These are phyloP conservation scores for Sarcophaga rosellei DNA, from an alignment of 2,888 invertebrate species.

Conservation along the genomic window DNA sequence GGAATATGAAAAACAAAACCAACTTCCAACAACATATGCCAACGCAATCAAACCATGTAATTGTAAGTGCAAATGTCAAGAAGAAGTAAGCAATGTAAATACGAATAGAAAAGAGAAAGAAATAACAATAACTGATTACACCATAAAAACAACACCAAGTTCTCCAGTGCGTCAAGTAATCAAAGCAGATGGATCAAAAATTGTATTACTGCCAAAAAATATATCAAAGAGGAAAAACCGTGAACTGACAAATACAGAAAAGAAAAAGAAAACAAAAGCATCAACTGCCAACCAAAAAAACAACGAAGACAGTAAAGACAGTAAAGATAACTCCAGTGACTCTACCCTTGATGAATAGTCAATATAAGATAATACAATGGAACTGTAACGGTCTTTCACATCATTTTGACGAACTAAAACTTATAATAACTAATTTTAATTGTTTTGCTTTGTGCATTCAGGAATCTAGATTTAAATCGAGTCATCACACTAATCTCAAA, in stretches of 20 bases:
- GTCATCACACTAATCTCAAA: slow-evolving; percentile 25
- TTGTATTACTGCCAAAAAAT: too few relatives aligned
- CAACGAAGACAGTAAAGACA: neutral
- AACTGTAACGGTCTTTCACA: neutral
- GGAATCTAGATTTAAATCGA: slow-evolving; percentile 51
- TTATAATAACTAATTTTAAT: slow-evolving; percentile 22
- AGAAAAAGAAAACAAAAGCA: too few relatives aligned
- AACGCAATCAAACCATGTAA: slow-evolving; percentile 17
- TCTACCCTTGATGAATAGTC: neutral
- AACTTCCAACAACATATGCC: slow-evolving; percentile 36
- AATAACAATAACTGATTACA: neutral
- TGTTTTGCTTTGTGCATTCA: slow-evolving; percentile 39
- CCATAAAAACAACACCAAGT: neutral
- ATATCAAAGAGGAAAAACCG: too few relatives aligned
- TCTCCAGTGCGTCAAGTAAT: neutral
- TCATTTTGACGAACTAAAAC: neutral
- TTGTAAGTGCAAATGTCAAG: slow-evolving; percentile 33
- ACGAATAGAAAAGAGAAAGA: neutral
- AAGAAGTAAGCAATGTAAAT: neutral
- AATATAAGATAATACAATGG: neutral
- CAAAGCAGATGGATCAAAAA: neutral
- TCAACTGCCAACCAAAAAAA: neutral
- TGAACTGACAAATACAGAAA: too few relatives aligned
- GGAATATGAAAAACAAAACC: slow-evolving; percentile 40
- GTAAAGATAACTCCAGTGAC: neutral